Evolutionary conservation across 1,140 invertebrate genomes (phyloP), one percentile per base, ranked within the genome.

Genomic region (Philopotamus ludificatus): DNA sequence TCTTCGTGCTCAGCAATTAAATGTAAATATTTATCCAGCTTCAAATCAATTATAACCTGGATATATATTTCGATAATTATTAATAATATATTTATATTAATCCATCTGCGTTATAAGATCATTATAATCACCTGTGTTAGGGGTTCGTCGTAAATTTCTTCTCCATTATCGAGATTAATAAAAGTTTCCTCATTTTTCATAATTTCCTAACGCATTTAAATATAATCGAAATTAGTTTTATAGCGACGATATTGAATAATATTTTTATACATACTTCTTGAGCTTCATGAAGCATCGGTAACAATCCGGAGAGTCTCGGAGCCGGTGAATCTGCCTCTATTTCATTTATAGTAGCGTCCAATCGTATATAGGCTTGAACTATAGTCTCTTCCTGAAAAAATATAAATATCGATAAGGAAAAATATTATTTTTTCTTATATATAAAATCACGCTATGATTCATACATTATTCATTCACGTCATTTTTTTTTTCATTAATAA

Each of bases 1-100:
- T 70, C 69, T 60, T 70, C 69, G 28, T 70, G 68, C 22, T 70
- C 65, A 0, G 63, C 20, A 1, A 58, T 62, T 15, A 65, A 53
- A 16, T 63, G 57, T 25, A 63, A 62, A 49, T 51, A 58, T 20
- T 62, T 41, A 1, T 53, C 50, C 22, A 70, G 21, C 50, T 70
- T 67, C 25, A 70, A 44, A 67, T 70, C 65, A 1, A 47, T 18
- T 2, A 67, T 65, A 2, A 70, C 65, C 68, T 70, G 12, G 39
- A 60, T 49, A 2, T 47, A 49, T n/a, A n/a, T n/a, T n/a, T n/a
- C n/a, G n/a, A n/a, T n/a, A n/a, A n/a, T n/a, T n/a, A n/a, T n/a
- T n/a, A n/a, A n/a, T n/a, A n/a, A n/a, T n/a, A n/a, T n/a, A n/a
- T n/a, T n/a, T n/a, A n/a, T n/a, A n/a, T n/a, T n/a, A n/a, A n/a